Percentiles rank a stretch among this genome's conserved stretches.
These are phyloP conservation scores for Setipinna tenuifilis DNA, from an alignment of 2,797 vertebrate genomes.

Conservation along the genomic window DNA sequence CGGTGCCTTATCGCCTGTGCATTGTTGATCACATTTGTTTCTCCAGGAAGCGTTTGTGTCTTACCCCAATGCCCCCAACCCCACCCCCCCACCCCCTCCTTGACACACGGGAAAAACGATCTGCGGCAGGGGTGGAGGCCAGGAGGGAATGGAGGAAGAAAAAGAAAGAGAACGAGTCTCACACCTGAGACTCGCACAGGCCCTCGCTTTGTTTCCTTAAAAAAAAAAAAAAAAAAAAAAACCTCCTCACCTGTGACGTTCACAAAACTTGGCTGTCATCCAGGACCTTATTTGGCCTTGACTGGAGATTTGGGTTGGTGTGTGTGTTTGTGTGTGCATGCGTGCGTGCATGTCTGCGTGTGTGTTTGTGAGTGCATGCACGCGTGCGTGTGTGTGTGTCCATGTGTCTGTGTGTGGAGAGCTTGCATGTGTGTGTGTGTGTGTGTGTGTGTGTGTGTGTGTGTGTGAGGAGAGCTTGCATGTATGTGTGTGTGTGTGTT, in stretches of 20 bases:
- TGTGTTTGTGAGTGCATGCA: not conserved
- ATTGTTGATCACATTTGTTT: not conserved
- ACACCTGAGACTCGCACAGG: conserved; percentile 55
- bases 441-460: conserved; percentile 1
- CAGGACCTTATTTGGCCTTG: conserved; percentile 53
- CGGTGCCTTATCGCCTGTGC: too few species aligned
- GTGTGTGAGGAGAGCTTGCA: not conserved
- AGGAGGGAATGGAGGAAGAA: not conserved
- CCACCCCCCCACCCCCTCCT: not conserved
- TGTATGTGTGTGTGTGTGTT: not conserved
- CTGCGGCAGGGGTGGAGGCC: not conserved
- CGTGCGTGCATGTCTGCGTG: not conserved
- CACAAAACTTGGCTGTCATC: conserved; percentile 61
- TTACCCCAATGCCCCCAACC: not conserved
- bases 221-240: conserved; percentile 65
- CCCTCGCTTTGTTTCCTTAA: conserved; percentile 71
- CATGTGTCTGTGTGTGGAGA: not conserved
- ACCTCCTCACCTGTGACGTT: conserved; percentile 74
- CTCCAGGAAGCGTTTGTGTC: not conserved
- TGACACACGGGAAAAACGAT: not conserved
- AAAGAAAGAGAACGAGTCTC: not conserved
- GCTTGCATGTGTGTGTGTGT: not conserved
- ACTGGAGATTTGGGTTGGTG: conserved; percentile 25
- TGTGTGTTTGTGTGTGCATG: not conserved
- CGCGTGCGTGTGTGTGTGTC: conserved; percentile 8